phyloP scores from a whole-genome alignment of 2,797 vertebrate species.

The Salmo trutta region DNA sequence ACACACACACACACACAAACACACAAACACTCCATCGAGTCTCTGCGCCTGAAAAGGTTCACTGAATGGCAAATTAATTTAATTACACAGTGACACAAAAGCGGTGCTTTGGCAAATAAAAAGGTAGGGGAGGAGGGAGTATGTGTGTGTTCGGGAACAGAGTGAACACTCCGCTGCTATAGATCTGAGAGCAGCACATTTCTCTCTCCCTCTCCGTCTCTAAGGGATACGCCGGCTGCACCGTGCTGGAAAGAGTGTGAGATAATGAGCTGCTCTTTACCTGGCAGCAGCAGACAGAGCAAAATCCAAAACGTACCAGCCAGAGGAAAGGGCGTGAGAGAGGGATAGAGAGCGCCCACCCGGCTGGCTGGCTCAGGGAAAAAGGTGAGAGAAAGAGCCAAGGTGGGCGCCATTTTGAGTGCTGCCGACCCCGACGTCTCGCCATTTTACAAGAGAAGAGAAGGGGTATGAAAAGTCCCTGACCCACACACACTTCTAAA shows the following conservation, averaged over 20 bases:
- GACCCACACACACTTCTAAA: slow-evolving; percentile 3
- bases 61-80: slow-evolving; percentile 62
- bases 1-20: not conserved
- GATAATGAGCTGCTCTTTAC: slow-evolving; percentile 22
- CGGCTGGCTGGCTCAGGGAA: not conserved
- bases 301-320: not conserved
- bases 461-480: not conserved
- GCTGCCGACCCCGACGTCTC: slow-evolving; percentile 1
- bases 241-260: not conserved
- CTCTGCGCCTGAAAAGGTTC: slow-evolving; percentile 45
- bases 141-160: not conserved
- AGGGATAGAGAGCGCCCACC: slow-evolving; percentile 2
- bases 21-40: not conserved
- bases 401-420: slow-evolving; percentile 30
- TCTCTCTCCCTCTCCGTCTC: slow-evolving; percentile 13
- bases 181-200: not conserved
- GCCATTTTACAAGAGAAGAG: slow-evolving; percentile 50
- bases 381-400: slow-evolving; percentile 12
- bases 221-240: not conserved
- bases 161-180: not conserved
- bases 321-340: accelerated
- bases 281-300: slow-evolving; percentile 17
- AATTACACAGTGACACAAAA: slow-evolving; percentile 56
- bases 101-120: not conserved
- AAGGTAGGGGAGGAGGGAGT: slow-evolving; percentile 5